phyloP scores from a whole-genome alignment of 2,113 vertebrate species.

The Lagenorhynchus albirostris region DNA sequence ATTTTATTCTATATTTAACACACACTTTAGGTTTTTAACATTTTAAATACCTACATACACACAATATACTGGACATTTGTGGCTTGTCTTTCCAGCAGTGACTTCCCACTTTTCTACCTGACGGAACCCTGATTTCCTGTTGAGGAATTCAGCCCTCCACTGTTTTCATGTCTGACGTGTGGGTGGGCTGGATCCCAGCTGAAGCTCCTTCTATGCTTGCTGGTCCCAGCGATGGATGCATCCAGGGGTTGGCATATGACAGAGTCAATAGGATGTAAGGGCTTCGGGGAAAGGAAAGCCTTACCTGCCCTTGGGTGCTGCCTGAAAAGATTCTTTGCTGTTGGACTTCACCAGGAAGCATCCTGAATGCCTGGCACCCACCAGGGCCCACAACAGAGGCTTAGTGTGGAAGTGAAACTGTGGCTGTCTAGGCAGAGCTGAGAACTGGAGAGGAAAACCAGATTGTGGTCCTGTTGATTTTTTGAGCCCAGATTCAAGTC shows the following conservation, averaged over 20 bases:
- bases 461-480: rapidly evolving
- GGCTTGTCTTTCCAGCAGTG: neutral
- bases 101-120: no score
- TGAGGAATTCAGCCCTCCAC: neutral
- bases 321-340: rapidly evolving
- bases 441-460: neutral
- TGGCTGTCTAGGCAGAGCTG: neutral
- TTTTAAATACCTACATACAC: neutral
- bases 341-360: neutral
- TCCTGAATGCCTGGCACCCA: neutral
- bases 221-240: neutral
- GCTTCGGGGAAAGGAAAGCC: no score
- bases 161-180: neutral
- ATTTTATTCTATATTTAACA: neutral
- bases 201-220: no score
- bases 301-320: neutral
- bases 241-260: neutral
- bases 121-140: neutral
- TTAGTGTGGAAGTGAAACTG: neutral
- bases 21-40: no score
- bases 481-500: neutral
- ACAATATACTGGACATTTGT: rapidly evolving
- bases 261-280: rapidly evolving
- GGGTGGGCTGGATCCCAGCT: neutral
- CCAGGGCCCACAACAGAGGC: rapidly evolving